Evolutionary conservation across 1,140 invertebrate genomes (phyloP), one percentile per base, ranked within the genome.

Genomic region (Mya arenaria): DNA sequence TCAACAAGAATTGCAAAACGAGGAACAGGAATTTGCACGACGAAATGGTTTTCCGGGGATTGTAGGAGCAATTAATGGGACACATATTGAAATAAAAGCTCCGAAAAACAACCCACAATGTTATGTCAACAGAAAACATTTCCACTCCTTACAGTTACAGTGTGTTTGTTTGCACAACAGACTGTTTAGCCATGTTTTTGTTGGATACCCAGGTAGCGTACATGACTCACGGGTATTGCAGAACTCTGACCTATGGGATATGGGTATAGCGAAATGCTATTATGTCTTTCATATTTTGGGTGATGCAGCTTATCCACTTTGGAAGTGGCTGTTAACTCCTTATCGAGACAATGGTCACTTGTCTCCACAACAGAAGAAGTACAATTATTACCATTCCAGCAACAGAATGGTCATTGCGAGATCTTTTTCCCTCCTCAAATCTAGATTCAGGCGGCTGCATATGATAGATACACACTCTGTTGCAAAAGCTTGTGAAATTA

Each of bases 261-360:
- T 5, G 6, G 41, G 28, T 23, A 15, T 44, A 25, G 25, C 10
- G 84, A 56, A 92, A 32, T 63, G 92, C 19, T 41, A 69, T 48
- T 44, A 44, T 44, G 41, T 23, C n/a, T 34, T 25, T 48, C 58
- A 78, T 8, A 44, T 1, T 37, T 32, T 78, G 23, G 91, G 88
- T 25, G 91, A 92, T 89, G 63, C 58, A 48, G 89, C 90, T 15
- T 93, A 91, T 82, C 87, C 91, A 0, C 68, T 90, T n/a, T 69
- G 65, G 30, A 65, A 80, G 62, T 88, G 85, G 62, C 36, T 92
- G 10, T 30, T 92, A 41, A 88, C 83, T 4, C 90, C 91, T 13
- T 92, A 87, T 66, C 83, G 71, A 56, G 87, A 91, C 78, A 84
- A 89, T 82, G 90, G 89, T 30, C 79, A 74, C 25, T 55, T 82